Evolutionary conservation across 2,113 vertebrate genomes (phyloP).

Genomic region (Bostrychus sinensis): DNA sequence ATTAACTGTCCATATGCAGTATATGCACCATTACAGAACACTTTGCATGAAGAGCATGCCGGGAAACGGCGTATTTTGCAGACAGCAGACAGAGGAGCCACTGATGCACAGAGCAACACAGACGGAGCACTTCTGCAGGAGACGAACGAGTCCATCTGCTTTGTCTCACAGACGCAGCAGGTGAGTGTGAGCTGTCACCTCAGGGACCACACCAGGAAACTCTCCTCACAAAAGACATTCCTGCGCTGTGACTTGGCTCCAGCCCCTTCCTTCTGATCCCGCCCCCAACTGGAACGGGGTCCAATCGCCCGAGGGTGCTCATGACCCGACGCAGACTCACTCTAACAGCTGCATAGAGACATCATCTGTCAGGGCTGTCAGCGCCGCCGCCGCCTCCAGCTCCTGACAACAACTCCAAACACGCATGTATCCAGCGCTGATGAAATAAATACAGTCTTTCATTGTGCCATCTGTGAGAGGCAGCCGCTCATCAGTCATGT

Average conservation of each 20-base stretch:
- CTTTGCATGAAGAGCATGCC: conserved; percentile 21
- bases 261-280: conserved; percentile 57
- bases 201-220: conserved; percentile 71
- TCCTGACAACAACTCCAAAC: conserved; percentile 42
- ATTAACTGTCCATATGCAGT: background rate
- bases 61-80: conserved; percentile 41
- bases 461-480: no score
- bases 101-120: conserved; percentile 58
- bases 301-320: conserved; percentile 68
- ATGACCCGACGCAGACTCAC: conserved; percentile 67
- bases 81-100: conserved; percentile 47
- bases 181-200: conserved; percentile 78
- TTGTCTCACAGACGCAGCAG: conserved; percentile 71
- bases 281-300: conserved; percentile 66
- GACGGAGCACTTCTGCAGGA: conserved; percentile 28
- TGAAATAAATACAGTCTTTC: background rate
- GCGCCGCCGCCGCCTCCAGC: conserved; percentile 41
- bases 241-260: conserved; percentile 71
- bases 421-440: conserved; percentile 11
- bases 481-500: no score
- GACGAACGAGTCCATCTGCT: conserved; percentile 54
- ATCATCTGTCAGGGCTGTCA: conserved; percentile 78
- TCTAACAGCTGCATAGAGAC: conserved; percentile 78
- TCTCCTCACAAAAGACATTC: conserved; percentile 78
- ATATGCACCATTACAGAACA: conserved; percentile 9